Evolutionary conservation across 2,797 vertebrate genomes (phyloP).

Genomic region (Mus minutoides): DNA sequence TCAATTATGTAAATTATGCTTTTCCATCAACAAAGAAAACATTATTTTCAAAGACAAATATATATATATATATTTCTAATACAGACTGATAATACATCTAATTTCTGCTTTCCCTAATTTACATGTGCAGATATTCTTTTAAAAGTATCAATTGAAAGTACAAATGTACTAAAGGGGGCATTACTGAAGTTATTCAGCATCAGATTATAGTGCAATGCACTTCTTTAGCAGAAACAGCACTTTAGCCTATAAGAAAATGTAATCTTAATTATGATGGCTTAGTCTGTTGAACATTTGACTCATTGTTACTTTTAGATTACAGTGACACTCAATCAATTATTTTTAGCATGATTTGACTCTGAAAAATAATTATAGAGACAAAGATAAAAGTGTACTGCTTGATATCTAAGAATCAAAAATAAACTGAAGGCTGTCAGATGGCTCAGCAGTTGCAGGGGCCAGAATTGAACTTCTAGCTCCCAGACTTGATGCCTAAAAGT

Average conservation of each 20-base stretch:
- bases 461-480: background rate
- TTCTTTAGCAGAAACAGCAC: conserved; percentile 51
- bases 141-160: conserved; percentile 29
- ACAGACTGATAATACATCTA: background rate
- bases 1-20: background rate
- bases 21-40: background rate
- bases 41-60: conserved; percentile 9
- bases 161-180: background rate
- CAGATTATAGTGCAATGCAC: conserved; percentile 43
- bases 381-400: conserved; percentile 45
- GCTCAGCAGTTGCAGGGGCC: background rate
- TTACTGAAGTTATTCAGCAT: background rate
- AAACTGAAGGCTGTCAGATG: background rate
- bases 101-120: background rate
- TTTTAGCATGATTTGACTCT: conserved; percentile 54
- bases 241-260: conserved; percentile 8
- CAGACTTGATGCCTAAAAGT: background rate
- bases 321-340: conserved; percentile 35
- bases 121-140: background rate
- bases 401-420: conserved; percentile 63
- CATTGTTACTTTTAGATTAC: conserved; percentile 62
- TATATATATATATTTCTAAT: background rate
- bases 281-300: conserved; percentile 68
- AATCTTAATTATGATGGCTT: conserved; percentile 65
- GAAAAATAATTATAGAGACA: conserved; percentile 63